Base-by-base conservation (phyloP, 2,888 invertebrate species). In the Hemaris fuciformis region DNA sequence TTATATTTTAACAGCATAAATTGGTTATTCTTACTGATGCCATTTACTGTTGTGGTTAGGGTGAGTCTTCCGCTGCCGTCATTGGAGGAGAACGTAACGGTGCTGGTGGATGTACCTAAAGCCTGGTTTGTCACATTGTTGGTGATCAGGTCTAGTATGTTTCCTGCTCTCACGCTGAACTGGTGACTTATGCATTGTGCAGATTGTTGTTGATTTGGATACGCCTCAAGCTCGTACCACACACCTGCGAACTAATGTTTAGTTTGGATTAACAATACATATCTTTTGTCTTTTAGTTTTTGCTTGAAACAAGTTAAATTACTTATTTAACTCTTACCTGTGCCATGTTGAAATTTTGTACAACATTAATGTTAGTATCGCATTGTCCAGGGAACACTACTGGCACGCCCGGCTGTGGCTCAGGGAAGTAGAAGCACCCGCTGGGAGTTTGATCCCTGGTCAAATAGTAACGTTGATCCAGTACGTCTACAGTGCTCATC, bases 361-460 rank as follows among this genome's bases (percentile, higher is more conserved):
- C 74, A 25, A 77, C 81, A n/a, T 69, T 38, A 1, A 85, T 64
- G 48, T 46, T 72, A 0, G 74, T 60, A n/a, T 85, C 78, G 43
- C 62, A 62, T 34, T 75, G 75, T 57, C 88, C 89, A 4, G 85
- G 85, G 64, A 87, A 89, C 0, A 77, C 71, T 0, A 89, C 88
- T 0, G 82, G 80, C 0, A 76, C 67, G 0, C 80, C 83, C 22
- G 71, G 62, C 2, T 73, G 72, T 0, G 83, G 77, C 7, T 80
- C 82, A 0, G 91, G 91, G 67, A 69, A 84, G 69, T 83, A 89
- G 81, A 89, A 90, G 66, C 91, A 91, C 1, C 72, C 85, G 38
- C 65, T 72, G 7, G 63, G 68, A 15, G 73, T 74, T 56, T 89
- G 89, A 62, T 86, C 72, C 3, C 72, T 74, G 0, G 8, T 1